phyloP scores from a whole-genome alignment of 2,113 vertebrate genomes.

The Seriola rivoliana region DNA sequence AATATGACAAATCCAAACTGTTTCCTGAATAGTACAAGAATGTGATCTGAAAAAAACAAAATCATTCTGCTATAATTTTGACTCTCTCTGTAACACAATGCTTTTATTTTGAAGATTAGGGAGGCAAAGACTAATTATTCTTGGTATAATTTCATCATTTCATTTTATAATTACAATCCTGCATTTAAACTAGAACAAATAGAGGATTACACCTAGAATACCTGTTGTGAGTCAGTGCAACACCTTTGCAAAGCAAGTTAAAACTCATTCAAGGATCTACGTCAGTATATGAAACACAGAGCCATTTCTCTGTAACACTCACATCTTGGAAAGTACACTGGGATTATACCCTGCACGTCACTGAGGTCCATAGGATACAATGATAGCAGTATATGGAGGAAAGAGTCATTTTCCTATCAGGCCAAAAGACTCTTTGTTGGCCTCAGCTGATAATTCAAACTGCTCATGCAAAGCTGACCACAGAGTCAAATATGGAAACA shows the following conservation, averaged over 20 bases:
- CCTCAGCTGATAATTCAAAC: slow-evolving; percentile 14
- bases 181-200: not conserved
- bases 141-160: no score
- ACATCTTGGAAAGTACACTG: not conserved
- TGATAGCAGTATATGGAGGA: not conserved
- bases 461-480: slow-evolving; percentile 58
- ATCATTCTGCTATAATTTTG: not conserved
- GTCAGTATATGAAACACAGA: no score
- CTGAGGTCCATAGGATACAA: not conserved
- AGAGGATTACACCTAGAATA: not conserved
- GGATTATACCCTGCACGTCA: not conserved
- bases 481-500: slow-evolving; percentile 35
- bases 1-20: not conserved
- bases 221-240: not conserved
- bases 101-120: no score
- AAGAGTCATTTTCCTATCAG: slow-evolving; percentile 41
- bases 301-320: not conserved
- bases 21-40: not conserved
- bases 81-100: no score
- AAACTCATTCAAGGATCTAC: no score
- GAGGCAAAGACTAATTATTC: no score
- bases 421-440: slow-evolving; percentile 42
- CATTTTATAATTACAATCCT: not conserved
- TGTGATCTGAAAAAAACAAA: not conserved
- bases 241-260: no score